Evolutionary conservation across 2,113 vertebrate species (phyloP).

Genomic region (Poeciliopsis prolifica): DNA sequence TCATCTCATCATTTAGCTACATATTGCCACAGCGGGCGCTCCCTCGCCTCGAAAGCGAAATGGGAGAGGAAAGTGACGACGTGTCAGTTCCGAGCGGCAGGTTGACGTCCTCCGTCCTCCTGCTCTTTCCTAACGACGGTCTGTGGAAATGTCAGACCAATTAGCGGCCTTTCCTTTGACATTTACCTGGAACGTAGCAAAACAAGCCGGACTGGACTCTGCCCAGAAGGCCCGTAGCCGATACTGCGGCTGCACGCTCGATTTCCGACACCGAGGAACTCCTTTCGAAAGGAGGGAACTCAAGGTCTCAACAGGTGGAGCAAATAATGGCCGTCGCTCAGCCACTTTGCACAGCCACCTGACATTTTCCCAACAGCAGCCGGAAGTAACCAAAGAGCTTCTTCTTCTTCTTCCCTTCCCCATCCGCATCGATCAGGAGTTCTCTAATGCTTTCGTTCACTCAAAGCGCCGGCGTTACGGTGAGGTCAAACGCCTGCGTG

Average conservation of each 20-base stretch:
- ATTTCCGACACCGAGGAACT: conserved; percentile 44
- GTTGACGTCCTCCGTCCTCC: conserved; percentile 60
- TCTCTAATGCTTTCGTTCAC: conserved; percentile 37
- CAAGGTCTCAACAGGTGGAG: conserved; percentile 9
- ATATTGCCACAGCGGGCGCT: not conserved
- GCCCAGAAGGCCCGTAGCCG: conserved; percentile 25
- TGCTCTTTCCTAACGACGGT: conserved; percentile 57
- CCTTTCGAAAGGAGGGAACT: conserved; percentile 27
- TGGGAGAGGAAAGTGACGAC: conserved; percentile 37
- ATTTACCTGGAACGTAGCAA: conserved; percentile 70
- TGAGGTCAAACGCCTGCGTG: conserved; percentile 1
- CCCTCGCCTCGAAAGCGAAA: not conserved
- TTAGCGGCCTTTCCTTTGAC: conserved; percentile 77
- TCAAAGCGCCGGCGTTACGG: conserved; percentile 17
- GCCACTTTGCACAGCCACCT: conserved; percentile 59
- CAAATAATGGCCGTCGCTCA: conserved; percentile 27
- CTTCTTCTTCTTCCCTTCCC: conserved; percentile 6
- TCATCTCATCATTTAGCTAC: too few species aligned
- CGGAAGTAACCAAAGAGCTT: conserved; percentile 60
- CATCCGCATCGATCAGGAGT: conserved; percentile 48
- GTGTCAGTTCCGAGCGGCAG: conserved; percentile 54
- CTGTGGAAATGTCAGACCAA: conserved; percentile 78
- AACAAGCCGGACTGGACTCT: conserved; percentile 47
- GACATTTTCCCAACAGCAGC: conserved; percentile 72
- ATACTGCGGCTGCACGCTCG: conserved; percentile 24